Evolutionary conservation across 2,113 vertebrate genomes (phyloP), one percentile per base, ranked within the genome.

Genomic region (Microcebus griseorufus): DNA sequence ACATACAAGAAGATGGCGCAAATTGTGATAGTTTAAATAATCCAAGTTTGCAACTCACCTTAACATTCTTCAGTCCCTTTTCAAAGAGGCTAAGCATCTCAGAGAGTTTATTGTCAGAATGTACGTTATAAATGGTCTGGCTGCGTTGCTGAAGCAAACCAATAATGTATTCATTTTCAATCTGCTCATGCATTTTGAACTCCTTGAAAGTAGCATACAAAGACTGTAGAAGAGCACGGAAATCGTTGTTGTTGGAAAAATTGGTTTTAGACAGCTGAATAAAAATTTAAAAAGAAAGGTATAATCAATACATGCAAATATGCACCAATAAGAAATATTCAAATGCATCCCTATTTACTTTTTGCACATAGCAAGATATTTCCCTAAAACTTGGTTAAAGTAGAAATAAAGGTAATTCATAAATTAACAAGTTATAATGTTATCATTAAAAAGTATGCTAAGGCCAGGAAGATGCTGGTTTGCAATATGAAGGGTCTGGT

Each of bases 171-270:
- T 99, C 99, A 18, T 99, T 99, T 98, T 99, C 99, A 51, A 99
- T 99, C 98, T 99, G 99, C 90, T 99, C 99, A 0, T 99, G 99
- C 99, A 99, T 99, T 98, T 99, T 99, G 98, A 99, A 99, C 98
- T 99, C 99, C 95, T 99, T 99, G 95, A 99, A 99, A 29, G 99
- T 99, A 96, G 99, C 99, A 94, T 99, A 99, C 27, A 99, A 99
- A 5, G 99, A 99, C 92, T 99, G 99, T 5, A 99, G 99, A 48
- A 99, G 99, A n/a, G 99, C 99, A 67, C 99, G 99, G 98, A 99
- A 99, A 67, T 99, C 99, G 96, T 98, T 99, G 99, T 99, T 99
- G 99, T 99, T 99, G 98, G 99, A 99, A 98, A 99, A 99, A 98
- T 99, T 99, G 95, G 99, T 99, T 98, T 99, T 99, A 23, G 99